Evolutionary conservation across 2,113 vertebrate genomes (phyloP).

Genomic region (Xiphophorus maculatus): DNA sequence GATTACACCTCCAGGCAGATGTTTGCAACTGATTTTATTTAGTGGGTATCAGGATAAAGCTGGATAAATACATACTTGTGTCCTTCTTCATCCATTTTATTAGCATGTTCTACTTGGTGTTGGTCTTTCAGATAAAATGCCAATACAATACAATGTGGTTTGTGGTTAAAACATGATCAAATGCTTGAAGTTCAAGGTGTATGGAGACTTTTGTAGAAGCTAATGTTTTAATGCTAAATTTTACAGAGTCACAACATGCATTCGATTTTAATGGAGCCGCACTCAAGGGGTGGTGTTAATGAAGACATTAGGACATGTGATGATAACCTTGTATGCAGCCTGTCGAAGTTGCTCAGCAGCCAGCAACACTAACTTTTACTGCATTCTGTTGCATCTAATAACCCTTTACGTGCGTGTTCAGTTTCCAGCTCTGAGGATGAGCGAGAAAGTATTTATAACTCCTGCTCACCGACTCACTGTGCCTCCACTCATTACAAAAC

Average conservation of each 20-base stretch:
- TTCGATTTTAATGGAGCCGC: background rate
- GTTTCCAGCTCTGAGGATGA: conserved; percentile 43
- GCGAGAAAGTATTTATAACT: conserved; percentile 34
- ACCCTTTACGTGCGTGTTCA: conserved; percentile 52
- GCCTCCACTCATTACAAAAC: background rate
- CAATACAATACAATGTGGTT: background rate
- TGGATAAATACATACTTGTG: background rate
- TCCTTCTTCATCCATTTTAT: background rate
- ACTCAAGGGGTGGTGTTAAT: conserved; percentile 41
- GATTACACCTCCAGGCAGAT: too few species aligned
- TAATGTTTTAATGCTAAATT: background rate
- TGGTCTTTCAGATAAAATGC: background rate
- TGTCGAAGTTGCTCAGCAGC: conserved; percentile 21
- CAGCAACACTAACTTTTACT: conserved; percentile 37
- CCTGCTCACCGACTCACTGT: conserved; percentile 2
- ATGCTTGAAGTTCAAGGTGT: background rate
- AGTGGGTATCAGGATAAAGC: background rate
- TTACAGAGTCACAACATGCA: background rate
- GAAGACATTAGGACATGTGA: conserved; percentile 49
- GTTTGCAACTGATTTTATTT: too few species aligned
- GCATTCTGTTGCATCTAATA: conserved; percentile 24
- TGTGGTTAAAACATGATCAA: background rate
- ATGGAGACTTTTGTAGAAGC: background rate
- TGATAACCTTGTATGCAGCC: conserved; percentile 39
- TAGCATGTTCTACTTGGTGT: background rate